Base-by-base conservation (phyloP, 2,113 vertebrate species). In the Poeciliopsis prolifica region DNA sequence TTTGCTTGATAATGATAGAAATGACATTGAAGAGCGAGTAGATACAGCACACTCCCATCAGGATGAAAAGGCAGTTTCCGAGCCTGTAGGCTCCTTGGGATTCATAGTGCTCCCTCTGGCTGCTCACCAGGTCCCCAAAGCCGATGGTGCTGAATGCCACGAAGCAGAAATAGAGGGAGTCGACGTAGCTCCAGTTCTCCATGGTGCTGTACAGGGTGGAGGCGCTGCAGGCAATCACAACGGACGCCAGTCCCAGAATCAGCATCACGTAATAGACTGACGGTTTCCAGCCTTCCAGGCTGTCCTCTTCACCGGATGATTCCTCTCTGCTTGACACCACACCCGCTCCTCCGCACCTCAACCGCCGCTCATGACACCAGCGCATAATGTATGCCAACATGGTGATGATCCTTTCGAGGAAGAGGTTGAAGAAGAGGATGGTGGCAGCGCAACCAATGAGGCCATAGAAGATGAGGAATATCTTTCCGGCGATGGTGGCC, bases 141-240 rank as follows among this genome's bases (percentile, higher is more conserved):
- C 95, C 95, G 42, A 95, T 95, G 77, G 95, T 95, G 90, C 95
- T 95, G 89, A 95, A 95, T 65, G 94, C 94, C 75, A 95, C 95
- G 0, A 95, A 95, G 79, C 95, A 95, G 83, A 95, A 95, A 82
- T 95, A 95, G 0, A 95, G 87, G 4, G 95, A 94, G 71, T 95
- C 94, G 51, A 95, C 85, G 44, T 94, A 95, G 87, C 89, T 93
- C 95, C 95, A 95, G 91, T 93, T 94, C 86, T 95, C 95, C 91
- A 94, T 93, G 72, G 92, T 83, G 65, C 92, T 92, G 86, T 94
- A 95, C 13, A 95, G 88, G 0, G 92, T 92, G 6, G 95, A 95
- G 26, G 94, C 95, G 1, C 94, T 92, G 86, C 94, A 95, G 0
- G 94, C 93, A 8, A 95, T 93, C 79, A 94, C 79, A 29, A 94